Evolutionary conservation across 2,888 invertebrate genomes (phyloP).

Genomic region (Glyphotaelius pellucidus): DNA sequence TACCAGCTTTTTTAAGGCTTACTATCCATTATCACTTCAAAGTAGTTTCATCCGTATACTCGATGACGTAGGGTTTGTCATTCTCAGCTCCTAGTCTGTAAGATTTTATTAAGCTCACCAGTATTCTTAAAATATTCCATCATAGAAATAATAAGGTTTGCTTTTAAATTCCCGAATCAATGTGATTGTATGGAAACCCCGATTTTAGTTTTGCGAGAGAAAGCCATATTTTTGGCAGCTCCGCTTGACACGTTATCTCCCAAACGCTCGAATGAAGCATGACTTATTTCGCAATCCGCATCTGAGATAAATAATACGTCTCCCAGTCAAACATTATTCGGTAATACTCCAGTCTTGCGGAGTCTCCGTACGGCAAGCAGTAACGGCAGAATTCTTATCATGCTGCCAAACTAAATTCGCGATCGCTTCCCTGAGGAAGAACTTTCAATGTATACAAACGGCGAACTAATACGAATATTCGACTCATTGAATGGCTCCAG

Average conservation of each 20-base stretch:
- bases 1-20: no score
- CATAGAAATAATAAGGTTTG: not conserved
- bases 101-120: no score
- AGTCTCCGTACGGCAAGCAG: not conserved
- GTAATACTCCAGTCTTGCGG: not conserved
- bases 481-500: not conserved
- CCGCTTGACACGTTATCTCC: not conserved
- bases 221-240: not conserved
- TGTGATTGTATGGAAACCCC: not conserved
- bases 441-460: not conserved
- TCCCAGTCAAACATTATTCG: not conserved
- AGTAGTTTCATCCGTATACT: no score
- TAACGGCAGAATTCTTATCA: slow-evolving; percentile 42
- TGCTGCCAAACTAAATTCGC: slow-evolving; percentile 43
- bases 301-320: not conserved
- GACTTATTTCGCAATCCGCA: not conserved
- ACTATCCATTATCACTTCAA: no score
- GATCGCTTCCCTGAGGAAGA: slow-evolving; percentile 30
- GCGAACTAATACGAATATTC: not conserved
- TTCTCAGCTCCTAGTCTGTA: no score
- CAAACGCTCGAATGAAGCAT: not conserved
- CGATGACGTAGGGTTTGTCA: no score
- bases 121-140: no score
- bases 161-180: not conserved
- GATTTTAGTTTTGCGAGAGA: not conserved